phyloP scores from a whole-genome alignment of 2,888 invertebrate species.

The Zaprionus bogoriensis region DNA sequence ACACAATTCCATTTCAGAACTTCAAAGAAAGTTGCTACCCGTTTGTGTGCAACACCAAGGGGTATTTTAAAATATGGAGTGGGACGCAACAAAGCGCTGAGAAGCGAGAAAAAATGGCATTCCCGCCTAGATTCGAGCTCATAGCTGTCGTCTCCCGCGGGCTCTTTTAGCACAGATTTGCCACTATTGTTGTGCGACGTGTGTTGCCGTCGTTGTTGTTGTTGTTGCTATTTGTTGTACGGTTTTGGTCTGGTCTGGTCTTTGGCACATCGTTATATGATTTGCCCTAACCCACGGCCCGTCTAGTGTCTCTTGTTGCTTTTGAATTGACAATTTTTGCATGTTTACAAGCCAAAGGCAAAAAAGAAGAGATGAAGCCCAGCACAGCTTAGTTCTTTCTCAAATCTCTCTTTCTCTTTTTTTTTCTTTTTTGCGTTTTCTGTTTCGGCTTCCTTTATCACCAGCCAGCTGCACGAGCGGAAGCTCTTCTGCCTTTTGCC shows the following conservation, averaged over 20 bases:
- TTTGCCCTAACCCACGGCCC: no score
- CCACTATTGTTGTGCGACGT: constrained; percentile 34
- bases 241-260: constrained; percentile 39
- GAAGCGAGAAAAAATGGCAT: constrained; percentile 1
- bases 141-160: constrained; percentile 31
- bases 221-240: constrained; percentile 20
- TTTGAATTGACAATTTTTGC: constrained; percentile 65
- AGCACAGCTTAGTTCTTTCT: constrained; percentile 20
- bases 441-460: constrained; percentile 32
- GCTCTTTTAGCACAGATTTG: constrained; percentile 52
- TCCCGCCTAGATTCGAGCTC: neutral
- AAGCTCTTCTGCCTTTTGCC: constrained; percentile 28
- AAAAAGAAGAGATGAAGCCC: constrained; percentile 6
- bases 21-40: neutral
- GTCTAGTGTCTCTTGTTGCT: constrained; percentile 20
- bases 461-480: constrained; percentile 24
- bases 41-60: neutral
- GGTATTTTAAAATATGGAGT: constrained; percentile 20
- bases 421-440: neutral
- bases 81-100: constrained; percentile 16
- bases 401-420: neutral
- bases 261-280: constrained; percentile 54
- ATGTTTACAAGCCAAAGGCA: constrained; percentile 55
- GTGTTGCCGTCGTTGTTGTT: constrained; percentile 9
- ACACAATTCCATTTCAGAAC: neutral